Evolutionary conservation across 2,113 vertebrate genomes (phyloP), one percentile per base, ranked within the genome.

Genomic region (Agapornis roseicollis): DNA sequence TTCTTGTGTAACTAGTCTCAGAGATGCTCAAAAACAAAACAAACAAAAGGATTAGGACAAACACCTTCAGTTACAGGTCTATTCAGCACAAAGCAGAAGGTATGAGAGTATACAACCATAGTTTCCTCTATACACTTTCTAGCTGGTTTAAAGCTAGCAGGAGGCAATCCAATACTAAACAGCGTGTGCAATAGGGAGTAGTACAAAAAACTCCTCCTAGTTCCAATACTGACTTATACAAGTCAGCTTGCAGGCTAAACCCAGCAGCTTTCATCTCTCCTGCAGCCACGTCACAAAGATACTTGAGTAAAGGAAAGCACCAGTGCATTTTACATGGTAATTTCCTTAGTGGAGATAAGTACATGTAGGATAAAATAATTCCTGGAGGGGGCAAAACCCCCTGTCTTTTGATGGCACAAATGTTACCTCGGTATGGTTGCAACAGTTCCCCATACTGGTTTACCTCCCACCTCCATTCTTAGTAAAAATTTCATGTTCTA

Each of bases 391-490:
- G 5, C 31, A 46, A 63, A 74, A 14, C 58, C 13, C 17, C 0
- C 2, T 11, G 10, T 10, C 25, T 50, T 87, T 39, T 41, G 15
- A 87, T 76, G 24, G 72, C 31, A 81, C 0, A 60, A 60, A 79
- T 49, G 12, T 74, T 66, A 29, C 3, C 23, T 74, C 17, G n/a
- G 20, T 29, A 44, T 5, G 10, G 18, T 0, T 69, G 11, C 88
- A 82, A 69, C n/a, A 56, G 2, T 29, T 46, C 18, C 24, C 12
- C 65, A 5, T 2, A 58, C 13, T 39, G 6, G 19, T 46, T 22
- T 29, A 13, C 18, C 8, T 8, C 2, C 7, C 2, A 2, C 3
- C 5, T 8, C 28, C 49, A 3, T 23, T 58, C 14, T 33, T 42
- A 17, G 13, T 18, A 81, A 60, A 37, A 7, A 42, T 39, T 64